Evolutionary conservation across 1,140 invertebrate species (phyloP).

Genomic region (Bilobella aurantiaca): DNA sequence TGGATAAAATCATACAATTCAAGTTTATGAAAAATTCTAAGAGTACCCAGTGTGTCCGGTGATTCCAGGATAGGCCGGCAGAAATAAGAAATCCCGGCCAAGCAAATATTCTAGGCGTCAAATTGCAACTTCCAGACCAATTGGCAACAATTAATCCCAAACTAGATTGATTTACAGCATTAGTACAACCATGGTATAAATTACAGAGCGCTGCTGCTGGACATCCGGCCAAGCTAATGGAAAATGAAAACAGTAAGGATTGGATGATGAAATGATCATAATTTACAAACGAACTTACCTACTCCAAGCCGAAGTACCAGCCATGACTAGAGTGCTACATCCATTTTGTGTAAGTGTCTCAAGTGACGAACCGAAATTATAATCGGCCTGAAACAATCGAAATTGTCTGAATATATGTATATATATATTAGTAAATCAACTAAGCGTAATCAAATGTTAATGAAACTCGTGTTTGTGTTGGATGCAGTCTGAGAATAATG

Average conservation of each 20-base stretch:
- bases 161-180: slow-evolving; percentile 46
- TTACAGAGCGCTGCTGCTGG: slow-evolving; percentile 54
- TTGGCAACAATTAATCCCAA: slow-evolving; percentile 53
- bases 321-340: slow-evolving; percentile 50
- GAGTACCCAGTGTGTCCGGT: slow-evolving; percentile 46
- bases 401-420: too few relatives aligned
- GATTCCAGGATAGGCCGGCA: slow-evolving; percentile 56
- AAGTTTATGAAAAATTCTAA: background rate
- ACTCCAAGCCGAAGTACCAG: slow-evolving; percentile 57
- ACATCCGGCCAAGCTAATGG: slow-evolving; percentile 53
- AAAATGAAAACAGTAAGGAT: slow-evolving; percentile 13
- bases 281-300: too few relatives aligned
- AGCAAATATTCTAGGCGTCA: slow-evolving; percentile 53
- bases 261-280: too few relatives aligned
- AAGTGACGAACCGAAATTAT: slow-evolving; percentile 52
- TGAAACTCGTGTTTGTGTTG: slow-evolving; percentile 13
- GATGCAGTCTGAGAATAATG: slow-evolving; percentile 13
- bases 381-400: slow-evolving; percentile 47
- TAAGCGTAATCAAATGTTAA: too few relatives aligned
- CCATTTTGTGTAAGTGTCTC: slow-evolving; percentile 47
- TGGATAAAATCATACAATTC: too few relatives aligned
- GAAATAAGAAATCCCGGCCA: slow-evolving; percentile 55
- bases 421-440: too few relatives aligned
- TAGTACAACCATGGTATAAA: slow-evolving; percentile 50
- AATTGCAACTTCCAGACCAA: slow-evolving; percentile 55